Conservation (phyloP, 2,797 vertebrate genomes). For the Crenichthys baileyi region DNA sequence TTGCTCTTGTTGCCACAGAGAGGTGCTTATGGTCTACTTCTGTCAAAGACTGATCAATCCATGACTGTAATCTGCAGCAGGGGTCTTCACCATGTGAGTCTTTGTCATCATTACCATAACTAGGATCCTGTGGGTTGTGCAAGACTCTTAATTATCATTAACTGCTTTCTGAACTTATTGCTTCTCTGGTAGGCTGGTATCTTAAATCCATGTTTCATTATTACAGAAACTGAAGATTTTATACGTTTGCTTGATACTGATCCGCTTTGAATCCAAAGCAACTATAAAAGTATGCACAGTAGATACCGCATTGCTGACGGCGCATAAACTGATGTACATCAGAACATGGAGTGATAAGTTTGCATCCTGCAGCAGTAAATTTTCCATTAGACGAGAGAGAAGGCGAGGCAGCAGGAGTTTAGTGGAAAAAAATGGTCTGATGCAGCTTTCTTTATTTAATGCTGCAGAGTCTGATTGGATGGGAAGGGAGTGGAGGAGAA, state of each 20-base stretch:
- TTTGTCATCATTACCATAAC: slow-evolving; percentile 5
- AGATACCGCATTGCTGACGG: slow-evolving; percentile 8
- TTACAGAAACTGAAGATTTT: not conserved
- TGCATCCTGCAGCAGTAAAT: slow-evolving; percentile 25
- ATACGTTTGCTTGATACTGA: not conserved
- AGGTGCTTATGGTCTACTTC: slow-evolving; percentile 40
- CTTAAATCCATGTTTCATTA: not conserved
- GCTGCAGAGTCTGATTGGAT: slow-evolving; percentile 27
- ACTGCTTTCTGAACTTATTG: not conserved
- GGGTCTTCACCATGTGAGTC: not conserved
- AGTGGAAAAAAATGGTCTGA: slow-evolving; percentile 28
- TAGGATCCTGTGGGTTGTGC: slow-evolving; percentile 33
- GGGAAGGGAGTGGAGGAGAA: slow-evolving; percentile 38
- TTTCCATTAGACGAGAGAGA: slow-evolving; percentile 31
- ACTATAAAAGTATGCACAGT: not conserved
- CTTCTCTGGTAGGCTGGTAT: not conserved
- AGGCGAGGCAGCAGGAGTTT: slow-evolving; percentile 13
- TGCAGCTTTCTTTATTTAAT: slow-evolving; percentile 49
- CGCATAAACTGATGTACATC: not conserved
- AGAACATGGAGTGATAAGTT: slow-evolving; percentile 24
- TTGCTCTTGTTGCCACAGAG: slow-evolving; percentile 29
- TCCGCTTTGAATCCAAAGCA: not conserved
- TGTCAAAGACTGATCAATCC: not conserved
- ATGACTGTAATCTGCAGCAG: not conserved
- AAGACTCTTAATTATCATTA: slow-evolving; percentile 8